A percentile compares a stretch with the other conserved stretches of the same genome.
Conservation (phyloP, 2,113 vertebrate genomes). For the Heterocephalus glaber region DNA sequence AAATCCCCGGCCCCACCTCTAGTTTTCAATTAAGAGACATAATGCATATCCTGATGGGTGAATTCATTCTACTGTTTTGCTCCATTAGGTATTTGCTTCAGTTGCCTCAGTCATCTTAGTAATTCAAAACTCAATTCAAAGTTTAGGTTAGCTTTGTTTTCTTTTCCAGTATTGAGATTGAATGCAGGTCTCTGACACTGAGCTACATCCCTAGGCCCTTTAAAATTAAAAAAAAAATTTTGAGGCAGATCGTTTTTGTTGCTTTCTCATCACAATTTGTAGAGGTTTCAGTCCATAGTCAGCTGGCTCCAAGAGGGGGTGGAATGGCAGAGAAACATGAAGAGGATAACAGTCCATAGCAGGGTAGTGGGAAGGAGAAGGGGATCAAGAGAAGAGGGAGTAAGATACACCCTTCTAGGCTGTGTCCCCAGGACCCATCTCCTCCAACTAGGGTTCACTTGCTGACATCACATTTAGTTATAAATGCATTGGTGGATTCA, state of each 20-base stretch:
- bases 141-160: neutral
- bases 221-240: no score
- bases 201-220: neutral
- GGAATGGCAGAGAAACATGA: neutral
- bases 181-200: neutral
- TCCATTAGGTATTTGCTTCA: neutral
- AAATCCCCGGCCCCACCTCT: no score
- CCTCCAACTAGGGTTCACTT: neutral
- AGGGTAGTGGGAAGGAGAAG: neutral
- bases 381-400: neutral
- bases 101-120: neutral
- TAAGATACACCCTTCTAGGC: neutral
- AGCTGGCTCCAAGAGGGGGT: neutral
- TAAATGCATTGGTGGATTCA: neutral
- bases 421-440: neutral
- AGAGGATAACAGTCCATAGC: neutral
- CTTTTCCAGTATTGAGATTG: neutral
- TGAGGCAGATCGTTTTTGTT: neutral
- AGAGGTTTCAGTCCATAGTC: neutral
- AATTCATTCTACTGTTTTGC: neutral
- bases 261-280: neutral
- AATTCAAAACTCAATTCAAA: neutral
- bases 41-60: neutral
- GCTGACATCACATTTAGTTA: neutral
- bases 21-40: neutral